Percentiles rank a stretch among this genome's conserved stretches.
These are phyloP conservation scores for Dastarcus helophoroides DNA, from an alignment of 2,888 invertebrate species.

Conservation along the genomic window DNA sequence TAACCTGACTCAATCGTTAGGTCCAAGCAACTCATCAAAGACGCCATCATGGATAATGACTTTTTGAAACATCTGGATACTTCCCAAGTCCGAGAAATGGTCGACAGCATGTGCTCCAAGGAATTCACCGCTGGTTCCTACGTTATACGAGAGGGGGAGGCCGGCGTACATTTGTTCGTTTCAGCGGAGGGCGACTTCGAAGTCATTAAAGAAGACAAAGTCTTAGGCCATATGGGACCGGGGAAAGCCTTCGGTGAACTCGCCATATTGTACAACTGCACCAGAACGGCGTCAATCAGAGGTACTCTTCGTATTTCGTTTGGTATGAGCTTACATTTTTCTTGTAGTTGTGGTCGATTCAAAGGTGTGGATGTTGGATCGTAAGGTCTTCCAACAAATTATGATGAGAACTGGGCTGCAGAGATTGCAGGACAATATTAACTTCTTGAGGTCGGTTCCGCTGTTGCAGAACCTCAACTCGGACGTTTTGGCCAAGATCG, in stretches of 20 bases:
- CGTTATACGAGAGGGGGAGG: slow-evolving; percentile 50
- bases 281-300: slow-evolving; percentile 53
- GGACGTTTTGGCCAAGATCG: slow-evolving; percentile 53
- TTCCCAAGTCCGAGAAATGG: slow-evolving; percentile 51
- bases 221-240: slow-evolving; percentile 51
- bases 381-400: slow-evolving; percentile 56
- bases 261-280: slow-evolving; percentile 66
- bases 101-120: slow-evolving; percentile 54
- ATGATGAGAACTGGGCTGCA: slow-evolving; percentile 61
- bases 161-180: slow-evolving; percentile 50
- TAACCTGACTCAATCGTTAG: slow-evolving; percentile 30
- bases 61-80: slow-evolving; percentile 54
- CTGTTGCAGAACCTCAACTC: slow-evolving; percentile 44
- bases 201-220: slow-evolving; percentile 51
- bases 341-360: slow-evolving; percentile 48
- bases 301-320: too few species aligned
- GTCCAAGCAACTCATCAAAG: slow-evolving; percentile 53
- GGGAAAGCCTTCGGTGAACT: slow-evolving; percentile 59
- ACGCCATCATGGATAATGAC: slow-evolving; percentile 53
- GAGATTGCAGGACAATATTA: slow-evolving; percentile 52
- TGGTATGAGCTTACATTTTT: too few species aligned
- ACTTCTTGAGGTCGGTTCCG: slow-evolving; percentile 53
- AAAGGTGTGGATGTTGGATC: slow-evolving; percentile 57
- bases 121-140: slow-evolving; percentile 42
- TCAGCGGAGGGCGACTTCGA: slow-evolving; percentile 58